phyloP scores from a whole-genome alignment of 2,888 invertebrate genomes.

The Drosophila emarginata region DNA sequence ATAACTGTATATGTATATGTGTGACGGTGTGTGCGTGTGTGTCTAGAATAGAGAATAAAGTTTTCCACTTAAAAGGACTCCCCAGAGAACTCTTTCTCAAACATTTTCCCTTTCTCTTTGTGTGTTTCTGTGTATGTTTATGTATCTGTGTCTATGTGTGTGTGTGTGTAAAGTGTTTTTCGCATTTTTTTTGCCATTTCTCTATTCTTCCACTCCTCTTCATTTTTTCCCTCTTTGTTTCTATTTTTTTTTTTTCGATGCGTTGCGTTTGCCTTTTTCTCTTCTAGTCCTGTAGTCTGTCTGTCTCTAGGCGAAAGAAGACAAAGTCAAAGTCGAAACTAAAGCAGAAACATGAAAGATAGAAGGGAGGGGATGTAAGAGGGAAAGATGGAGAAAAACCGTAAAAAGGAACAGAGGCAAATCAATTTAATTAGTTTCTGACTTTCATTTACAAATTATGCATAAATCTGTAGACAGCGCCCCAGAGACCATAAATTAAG shows the following conservation, averaged over 20 bases:
- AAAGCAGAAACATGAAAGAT: slow-evolving; percentile 22
- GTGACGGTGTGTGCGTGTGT: background rate
- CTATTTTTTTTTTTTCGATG: slow-evolving; percentile 25
- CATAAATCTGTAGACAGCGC: slow-evolving; percentile 75
- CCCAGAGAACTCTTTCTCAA: slow-evolving; percentile 5
- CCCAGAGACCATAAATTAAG: slow-evolving; percentile 75
- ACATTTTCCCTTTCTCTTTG: background rate
- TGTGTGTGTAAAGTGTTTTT: background rate
- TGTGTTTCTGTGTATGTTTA: background rate
- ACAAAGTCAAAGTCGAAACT: slow-evolving; percentile 26
- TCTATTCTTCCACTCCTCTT: background rate
- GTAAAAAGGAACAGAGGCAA: slow-evolving; percentile 40
- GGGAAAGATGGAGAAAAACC: background rate
- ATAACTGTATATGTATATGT: background rate
- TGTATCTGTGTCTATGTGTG: background rate
- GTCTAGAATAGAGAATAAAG: slow-evolving; percentile 1
- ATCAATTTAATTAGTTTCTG: slow-evolving; percentile 77
- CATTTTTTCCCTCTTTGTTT: slow-evolving; percentile 1
- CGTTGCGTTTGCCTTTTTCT: slow-evolving; percentile 45
- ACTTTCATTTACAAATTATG: slow-evolving; percentile 77
- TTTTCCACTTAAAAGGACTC: slow-evolving; percentile 9
- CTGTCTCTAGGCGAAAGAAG: slow-evolving; percentile 6
- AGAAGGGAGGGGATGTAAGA: background rate
- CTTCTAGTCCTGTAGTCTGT: slow-evolving; percentile 23
- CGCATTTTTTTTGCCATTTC: slow-evolving; percentile 4